Conservation (phyloP, 2,888 invertebrate genomes). For the Aspidiotus rigidus region DNA sequence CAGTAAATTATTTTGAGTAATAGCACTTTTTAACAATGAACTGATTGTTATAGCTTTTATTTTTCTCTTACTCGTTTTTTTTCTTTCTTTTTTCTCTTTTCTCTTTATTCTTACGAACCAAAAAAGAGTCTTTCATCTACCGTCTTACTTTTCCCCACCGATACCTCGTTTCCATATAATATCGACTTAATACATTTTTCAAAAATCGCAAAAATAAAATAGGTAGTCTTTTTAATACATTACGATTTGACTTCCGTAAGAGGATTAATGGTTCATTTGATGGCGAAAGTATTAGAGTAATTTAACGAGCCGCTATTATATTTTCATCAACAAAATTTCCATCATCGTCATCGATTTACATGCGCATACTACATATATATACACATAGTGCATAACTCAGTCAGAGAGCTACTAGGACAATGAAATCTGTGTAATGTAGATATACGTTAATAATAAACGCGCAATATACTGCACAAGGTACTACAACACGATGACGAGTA, state of each 20-base stretch:
- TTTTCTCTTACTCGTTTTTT: slow-evolving; percentile 2
- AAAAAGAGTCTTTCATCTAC: slow-evolving; percentile 23
- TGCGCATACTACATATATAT: neutral
- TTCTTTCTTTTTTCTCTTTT: neutral
- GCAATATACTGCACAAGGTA: no score
- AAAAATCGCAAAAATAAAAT: slow-evolving; percentile 20
- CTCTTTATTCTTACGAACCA: no score
- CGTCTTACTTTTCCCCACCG: slow-evolving; percentile 19
- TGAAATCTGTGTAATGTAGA: neutral
- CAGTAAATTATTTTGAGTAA: slow-evolving; percentile 31
- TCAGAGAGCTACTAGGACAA: neutral
- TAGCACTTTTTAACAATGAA: slow-evolving; percentile 32
- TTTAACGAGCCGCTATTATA: slow-evolving; percentile 33
- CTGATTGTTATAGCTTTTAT: slow-evolving; percentile 30
- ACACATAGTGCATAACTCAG: no score
- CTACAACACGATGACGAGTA: no score
- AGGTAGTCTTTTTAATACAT: slow-evolving; percentile 24
- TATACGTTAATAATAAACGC: neutral
- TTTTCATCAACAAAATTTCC: slow-evolving; percentile 30
- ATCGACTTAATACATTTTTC: slow-evolving; percentile 23
- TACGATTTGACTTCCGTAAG: slow-evolving; percentile 29
- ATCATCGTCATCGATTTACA: slow-evolving; percentile 15
- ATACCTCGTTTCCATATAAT: slow-evolving; percentile 6
- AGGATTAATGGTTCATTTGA: slow-evolving; percentile 33
- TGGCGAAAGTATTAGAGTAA: slow-evolving; percentile 31